These are phyloP conservation scores for Mimumesa dahlbomi DNA, from an alignment of 2,888 invertebrate species.

Conservation along the genomic window DNA sequence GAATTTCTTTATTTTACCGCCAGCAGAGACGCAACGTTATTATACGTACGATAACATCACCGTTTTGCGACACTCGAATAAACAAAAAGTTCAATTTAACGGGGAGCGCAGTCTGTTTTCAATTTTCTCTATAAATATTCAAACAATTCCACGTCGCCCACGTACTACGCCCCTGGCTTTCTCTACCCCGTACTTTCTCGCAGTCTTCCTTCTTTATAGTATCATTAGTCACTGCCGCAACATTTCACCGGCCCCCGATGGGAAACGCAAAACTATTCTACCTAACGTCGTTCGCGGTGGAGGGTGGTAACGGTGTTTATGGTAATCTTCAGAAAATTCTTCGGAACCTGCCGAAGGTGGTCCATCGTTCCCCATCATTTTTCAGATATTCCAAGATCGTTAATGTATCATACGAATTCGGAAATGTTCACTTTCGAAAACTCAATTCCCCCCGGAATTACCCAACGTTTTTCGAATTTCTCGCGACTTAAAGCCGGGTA, in stretches of 20 bases:
- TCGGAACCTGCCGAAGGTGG: slow-evolving; percentile 63
- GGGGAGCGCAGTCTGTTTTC: background rate
- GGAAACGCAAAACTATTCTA: slow-evolving; percentile 70
- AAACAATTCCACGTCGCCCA: background rate
- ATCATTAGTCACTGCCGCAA: slow-evolving; percentile 75
- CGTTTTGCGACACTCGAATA: too few species aligned
- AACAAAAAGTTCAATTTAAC: too few species aligned
- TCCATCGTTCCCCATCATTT: slow-evolving; percentile 65
- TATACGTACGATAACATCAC: background rate
- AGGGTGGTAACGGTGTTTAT: slow-evolving; percentile 73
- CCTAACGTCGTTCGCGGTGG: slow-evolving; percentile 53
- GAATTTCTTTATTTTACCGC: background rate
- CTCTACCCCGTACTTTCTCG: slow-evolving; percentile 61
- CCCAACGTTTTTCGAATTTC: too few species aligned
- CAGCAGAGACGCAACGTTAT: background rate
- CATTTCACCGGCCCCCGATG: slow-evolving; percentile 60
- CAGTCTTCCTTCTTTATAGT: slow-evolving; percentile 44
- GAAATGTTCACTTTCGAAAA: too few species aligned
- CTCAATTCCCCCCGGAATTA: too few species aligned
- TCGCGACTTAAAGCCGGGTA: too few species aligned
- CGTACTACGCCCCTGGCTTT: slow-evolving; percentile 59
- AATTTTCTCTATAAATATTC: background rate
- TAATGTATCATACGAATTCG: too few species aligned
- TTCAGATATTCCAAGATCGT: slow-evolving; percentile 47
- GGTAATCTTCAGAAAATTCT: slow-evolving; percentile 68